Base-by-base conservation (phyloP, 2,113 vertebrate genomes). In the Gasterosteus aculeatus region DNA sequence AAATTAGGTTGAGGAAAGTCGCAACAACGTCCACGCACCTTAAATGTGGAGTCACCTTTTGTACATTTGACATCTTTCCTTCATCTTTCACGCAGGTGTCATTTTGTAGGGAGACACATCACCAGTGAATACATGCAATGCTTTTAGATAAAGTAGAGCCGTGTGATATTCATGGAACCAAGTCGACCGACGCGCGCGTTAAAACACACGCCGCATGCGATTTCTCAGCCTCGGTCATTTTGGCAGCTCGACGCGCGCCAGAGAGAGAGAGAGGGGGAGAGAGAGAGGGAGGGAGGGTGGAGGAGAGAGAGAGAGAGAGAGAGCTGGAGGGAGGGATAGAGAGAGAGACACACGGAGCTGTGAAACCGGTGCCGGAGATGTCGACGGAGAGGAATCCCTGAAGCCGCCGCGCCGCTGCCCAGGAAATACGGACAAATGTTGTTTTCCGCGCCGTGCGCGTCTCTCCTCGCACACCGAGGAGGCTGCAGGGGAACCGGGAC, bases 151-250 rank as follows among this genome's bases (percentile, higher is more conserved):
- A 85, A 83, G 90, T 87, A 58, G 39, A 41, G 42, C 59, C 75
- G 62, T 85, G 59, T 54, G 58, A 84, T 72, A 85, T 82, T 80
- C 8, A 84, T 65, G 78, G 35, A 22, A 18, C 51, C 56, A 66
- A 88, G 78, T 56, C 60, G 80, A 76, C 78, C 81, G 88, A 86
- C 88, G 88, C 88, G 81, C 85, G 86, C 78, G 60, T 79, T 85
- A 41, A 86, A 84, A 69, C 72, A 78, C 35, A 38, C 35, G 69
- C 77, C 77, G 75, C 87, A 57, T 85, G 88, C 84, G 84, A 88
- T 89, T 85, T 83, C 84, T 44, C 85, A 87, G 85, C 82, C 76
- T 76, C 90, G 87, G 91, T 92, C 92, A 82, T 86, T 83, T 89
- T 90, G 84, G 90, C 89, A 90, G 87, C 85, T 76, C 76, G 82